phyloP scores from a whole-genome alignment of 2,113 vertebrate species.

The Hippocampus abdominalis region DNA sequence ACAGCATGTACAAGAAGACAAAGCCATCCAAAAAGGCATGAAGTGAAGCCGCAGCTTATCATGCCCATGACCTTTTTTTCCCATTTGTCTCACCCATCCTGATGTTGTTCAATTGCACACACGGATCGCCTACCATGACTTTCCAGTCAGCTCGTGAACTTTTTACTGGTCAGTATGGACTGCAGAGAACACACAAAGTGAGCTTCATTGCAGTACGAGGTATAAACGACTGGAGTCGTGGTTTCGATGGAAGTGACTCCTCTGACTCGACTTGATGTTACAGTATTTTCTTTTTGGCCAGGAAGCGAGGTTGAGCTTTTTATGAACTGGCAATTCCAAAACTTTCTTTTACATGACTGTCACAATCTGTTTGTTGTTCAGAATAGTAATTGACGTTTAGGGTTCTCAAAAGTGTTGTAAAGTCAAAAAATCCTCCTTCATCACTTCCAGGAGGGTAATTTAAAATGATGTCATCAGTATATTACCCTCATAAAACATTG shows the following conservation, averaged over 20 bases:
- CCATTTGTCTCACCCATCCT: constrained; percentile 64
- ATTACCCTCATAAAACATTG: too few species aligned
- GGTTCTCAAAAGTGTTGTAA: constrained; percentile 29
- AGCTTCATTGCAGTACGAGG: constrained; percentile 62
- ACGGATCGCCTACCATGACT: constrained; percentile 55
- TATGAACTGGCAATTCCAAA: constrained; percentile 23
- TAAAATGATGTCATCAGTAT: too few species aligned
- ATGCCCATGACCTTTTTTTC: constrained; percentile 72
- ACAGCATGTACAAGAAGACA: too few species aligned
- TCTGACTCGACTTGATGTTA: constrained; percentile 31
- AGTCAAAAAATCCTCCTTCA: constrained; percentile 29
- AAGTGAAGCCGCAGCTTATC: constrained; percentile 60
- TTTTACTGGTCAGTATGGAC: constrained; percentile 68
- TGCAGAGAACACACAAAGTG: constrained; percentile 55
- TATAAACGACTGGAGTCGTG: constrained; percentile 54
- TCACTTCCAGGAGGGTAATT: too few species aligned
- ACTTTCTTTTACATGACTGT: constrained; percentile 34
- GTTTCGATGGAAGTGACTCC: constrained; percentile 48
- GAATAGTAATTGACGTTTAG: constrained; percentile 51
- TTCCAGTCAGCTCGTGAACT: constrained; percentile 56
- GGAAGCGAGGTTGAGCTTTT: constrained; percentile 23
- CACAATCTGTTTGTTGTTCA: constrained; percentile 56
- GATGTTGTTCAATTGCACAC: constrained; percentile 59
- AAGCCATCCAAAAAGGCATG: constrained; percentile 28
- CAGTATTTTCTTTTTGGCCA: constrained; percentile 31